Evolutionary conservation across 2,797 vertebrate genomes (phyloP), one percentile per base, ranked within the genome.

Genomic region (Cossypha caffra): DNA sequence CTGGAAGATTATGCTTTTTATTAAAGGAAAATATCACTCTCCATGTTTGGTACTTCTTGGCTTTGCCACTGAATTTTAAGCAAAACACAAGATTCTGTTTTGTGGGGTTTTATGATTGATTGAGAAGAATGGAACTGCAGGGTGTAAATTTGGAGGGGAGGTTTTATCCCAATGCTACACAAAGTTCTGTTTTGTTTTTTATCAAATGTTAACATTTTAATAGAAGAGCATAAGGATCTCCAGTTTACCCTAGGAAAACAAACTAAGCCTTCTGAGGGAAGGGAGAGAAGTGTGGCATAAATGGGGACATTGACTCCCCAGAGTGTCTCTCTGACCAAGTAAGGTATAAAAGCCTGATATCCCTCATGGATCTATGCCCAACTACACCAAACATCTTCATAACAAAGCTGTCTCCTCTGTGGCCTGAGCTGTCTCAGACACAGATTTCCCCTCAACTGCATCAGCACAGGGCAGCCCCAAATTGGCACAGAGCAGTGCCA

Each of bases 21-120:
- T 96, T 95, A 75, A 75, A 93, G 73, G 89, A 84, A 95, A 95
- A 91, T 37, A 61, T 11, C 38, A 13, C 75, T 86, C 63, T 67
- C 93, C 29, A 3, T 17, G 38, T 86, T 76, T 51, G 45, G 40
- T 42, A 61, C 67, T 75, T 77, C 81, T 51, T 73, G 40, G 58
- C 69, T 95, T 88, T 5, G 14, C 75, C 55, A 10, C 17, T 45
- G 20, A 72, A 77, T 33, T 85, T 71, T 31, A 64, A 95, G 88
- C 45, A 58, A 54, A 84, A 81, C 38, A 55, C 33, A 68, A 78
- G 63, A 23, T 35, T 55, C 0, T 17, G 5, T 62, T n/a, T 57
- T 68, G 37, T 1, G 68, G 18, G 4, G 4, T 74, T 85, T 86
- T 13, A 19, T 3, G 10, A 16, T 51, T 68, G 35, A 25, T 57